These are phyloP conservation scores for Eupithecia subfuscata DNA, from an alignment of 2,888 invertebrate genomes.

Conservation along the genomic window DNA sequence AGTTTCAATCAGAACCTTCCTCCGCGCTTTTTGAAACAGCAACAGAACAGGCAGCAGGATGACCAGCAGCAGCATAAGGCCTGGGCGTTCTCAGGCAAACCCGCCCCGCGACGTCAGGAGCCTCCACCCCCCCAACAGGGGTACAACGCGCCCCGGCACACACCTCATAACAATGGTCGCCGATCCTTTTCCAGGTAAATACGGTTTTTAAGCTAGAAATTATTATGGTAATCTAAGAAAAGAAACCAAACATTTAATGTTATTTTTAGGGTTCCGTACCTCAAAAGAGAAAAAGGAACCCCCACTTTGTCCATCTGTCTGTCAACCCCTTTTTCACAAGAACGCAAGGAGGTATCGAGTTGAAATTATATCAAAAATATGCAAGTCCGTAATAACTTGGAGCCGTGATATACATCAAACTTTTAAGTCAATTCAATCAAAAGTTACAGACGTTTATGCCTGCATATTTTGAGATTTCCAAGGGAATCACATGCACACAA, in stretches of 20 bases:
- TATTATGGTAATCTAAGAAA: not conserved
- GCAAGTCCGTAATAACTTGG: no score
- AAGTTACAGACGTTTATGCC: no score
- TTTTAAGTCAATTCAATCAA: no score
- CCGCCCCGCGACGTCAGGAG: constrained; percentile 71
- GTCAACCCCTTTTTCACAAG: no score
- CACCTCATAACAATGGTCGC: constrained; percentile 68
- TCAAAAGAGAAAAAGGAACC: no score
- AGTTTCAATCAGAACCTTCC: constrained; percentile 93
- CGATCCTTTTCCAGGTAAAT: constrained; percentile 77
- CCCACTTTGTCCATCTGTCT: no score
- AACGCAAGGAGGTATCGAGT: no score
- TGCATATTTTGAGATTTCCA: no score
- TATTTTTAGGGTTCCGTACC: no score
- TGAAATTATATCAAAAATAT: no score
- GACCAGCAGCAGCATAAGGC: constrained; percentile 69
- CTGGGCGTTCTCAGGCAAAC: constrained; percentile 74
- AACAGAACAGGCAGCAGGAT: constrained; percentile 82
- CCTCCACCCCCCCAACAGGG: constrained; percentile 50
- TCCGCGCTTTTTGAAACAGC: constrained; percentile 92
- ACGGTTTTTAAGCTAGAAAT: not conserved
- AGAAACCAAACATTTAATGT: not conserved
- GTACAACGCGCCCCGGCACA: constrained; percentile 74
- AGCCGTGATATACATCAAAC: no score
- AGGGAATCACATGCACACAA: no score